phyloP scores from a whole-genome alignment of 2,888 invertebrate genomes.

The Smittia aterrima region DNA sequence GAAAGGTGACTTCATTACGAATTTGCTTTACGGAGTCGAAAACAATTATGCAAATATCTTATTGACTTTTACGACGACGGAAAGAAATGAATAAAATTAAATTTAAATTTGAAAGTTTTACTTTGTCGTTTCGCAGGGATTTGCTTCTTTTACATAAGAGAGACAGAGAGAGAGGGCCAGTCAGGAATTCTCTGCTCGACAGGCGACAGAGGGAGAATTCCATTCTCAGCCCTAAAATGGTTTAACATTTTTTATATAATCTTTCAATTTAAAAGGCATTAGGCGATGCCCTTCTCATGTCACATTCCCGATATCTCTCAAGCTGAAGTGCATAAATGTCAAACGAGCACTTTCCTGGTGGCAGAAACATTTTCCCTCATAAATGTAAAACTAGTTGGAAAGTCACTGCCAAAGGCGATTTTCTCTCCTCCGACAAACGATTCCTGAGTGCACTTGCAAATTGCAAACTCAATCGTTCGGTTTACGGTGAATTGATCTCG shows the following conservation, averaged over 20 bases:
- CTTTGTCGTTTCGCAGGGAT: no score
- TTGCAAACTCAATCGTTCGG: no score
- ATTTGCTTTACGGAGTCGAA: conserved; percentile 16
- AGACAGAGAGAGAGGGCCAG: not conserved
- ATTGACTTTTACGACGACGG: not conserved
- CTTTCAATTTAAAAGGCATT: conserved; percentile 40
- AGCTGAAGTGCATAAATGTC: conserved; percentile 26
- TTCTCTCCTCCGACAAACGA: not conserved
- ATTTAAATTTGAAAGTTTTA: conserved; percentile 7
- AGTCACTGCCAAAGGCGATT: not conserved
- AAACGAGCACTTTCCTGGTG: not conserved
- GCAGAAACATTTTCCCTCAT: not conserved
- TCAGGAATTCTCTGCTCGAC: not conserved
- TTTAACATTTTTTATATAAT: conserved; percentile 20
- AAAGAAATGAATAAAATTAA: conserved; percentile 5
- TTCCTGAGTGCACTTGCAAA: not conserved
- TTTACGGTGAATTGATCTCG: no score
- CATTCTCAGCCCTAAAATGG: not conserved
- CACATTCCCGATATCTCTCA: not conserved
- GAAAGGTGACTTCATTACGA: conserved; percentile 10
- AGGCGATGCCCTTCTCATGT: conserved; percentile 12
- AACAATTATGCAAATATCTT: conserved; percentile 30
- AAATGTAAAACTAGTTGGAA: not conserved
- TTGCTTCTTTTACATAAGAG: not conserved
- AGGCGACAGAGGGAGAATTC: not conserved